phyloP scores from a whole-genome alignment of 2,113 vertebrate species.

The Sander lucioperca region DNA sequence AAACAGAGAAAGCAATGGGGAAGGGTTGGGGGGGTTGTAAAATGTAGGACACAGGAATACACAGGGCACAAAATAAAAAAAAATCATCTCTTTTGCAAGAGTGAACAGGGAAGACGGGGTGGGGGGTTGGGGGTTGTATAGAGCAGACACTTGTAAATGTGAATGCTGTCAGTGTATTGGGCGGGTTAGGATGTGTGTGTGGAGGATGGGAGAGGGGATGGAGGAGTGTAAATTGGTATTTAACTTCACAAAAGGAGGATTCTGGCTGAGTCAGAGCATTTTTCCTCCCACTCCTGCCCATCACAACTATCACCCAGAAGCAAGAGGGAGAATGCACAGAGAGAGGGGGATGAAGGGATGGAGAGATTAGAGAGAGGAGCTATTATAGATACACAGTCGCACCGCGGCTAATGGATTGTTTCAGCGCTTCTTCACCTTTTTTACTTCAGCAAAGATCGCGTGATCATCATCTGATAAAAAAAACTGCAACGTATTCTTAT shows the following conservation, averaged over 20 bases:
- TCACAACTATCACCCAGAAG: constrained; percentile 65
- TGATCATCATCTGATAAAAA: constrained; percentile 23
- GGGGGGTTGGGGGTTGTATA: not conserved
- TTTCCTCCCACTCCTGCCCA: constrained; percentile 70
- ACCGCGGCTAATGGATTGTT: constrained; percentile 56
- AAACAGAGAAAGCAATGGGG: not conserved
- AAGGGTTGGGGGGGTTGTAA: constrained; percentile 3
- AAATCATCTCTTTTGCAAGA: constrained; percentile 34
- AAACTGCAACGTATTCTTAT: constrained; percentile 12
- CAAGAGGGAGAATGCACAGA: constrained; percentile 23
- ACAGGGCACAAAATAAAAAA: constrained; percentile 44
- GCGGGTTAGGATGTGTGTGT: constrained; percentile 9
- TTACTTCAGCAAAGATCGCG: constrained; percentile 10
- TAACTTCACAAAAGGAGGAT: constrained; percentile 67
- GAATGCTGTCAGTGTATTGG: constrained; percentile 28
- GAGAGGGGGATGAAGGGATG: not conserved
- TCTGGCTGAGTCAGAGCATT: constrained; percentile 73
- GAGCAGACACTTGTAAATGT: constrained; percentile 39
- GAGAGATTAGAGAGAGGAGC: constrained; percentile 41
- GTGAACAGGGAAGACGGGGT: not conserved
- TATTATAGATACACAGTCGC: constrained; percentile 31
- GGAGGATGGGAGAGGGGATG: constrained; percentile 10
- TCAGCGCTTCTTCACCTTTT: constrained; percentile 51
- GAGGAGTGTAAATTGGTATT: constrained; percentile 68
- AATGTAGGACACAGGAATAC: constrained; percentile 49